A percentile compares a stretch with the other conserved stretches of the same genome.
Evolutionary conservation across 1,140 invertebrate genomes (phyloP).

Genomic region (Ganaspis sp.): DNA sequence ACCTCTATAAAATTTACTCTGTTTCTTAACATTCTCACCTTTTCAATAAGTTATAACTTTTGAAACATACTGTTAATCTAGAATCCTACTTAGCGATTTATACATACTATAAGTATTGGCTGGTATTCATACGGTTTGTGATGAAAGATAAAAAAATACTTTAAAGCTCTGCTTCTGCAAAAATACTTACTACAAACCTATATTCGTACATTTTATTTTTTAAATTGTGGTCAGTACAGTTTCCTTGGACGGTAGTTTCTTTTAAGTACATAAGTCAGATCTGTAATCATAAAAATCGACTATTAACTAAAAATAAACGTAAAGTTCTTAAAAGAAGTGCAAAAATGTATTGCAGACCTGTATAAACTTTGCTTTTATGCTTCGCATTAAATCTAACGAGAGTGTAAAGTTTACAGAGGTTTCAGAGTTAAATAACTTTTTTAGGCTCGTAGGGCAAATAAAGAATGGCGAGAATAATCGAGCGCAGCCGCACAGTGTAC

Average conservation of each 20-base stretch:
- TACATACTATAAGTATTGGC: background rate
- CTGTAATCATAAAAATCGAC: background rate
- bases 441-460: no score
- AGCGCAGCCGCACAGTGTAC: no score
- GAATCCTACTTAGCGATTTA: background rate
- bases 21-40: no score
- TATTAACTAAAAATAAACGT: background rate
- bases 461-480: no score
- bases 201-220: background rate
- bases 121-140: background rate
- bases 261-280: background rate
- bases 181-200: background rate
- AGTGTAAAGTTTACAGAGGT: no score
- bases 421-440: no score
- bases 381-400: no score
- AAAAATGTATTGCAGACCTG: background rate
- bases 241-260: conserved; percentile 63
- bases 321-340: no score
- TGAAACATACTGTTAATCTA: no score
- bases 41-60: no score
- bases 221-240: background rate
- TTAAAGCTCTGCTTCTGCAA: background rate
- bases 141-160: background rate
- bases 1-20: no score
- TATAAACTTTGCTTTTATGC: no score